phyloP scores from a whole-genome alignment of 1,140 invertebrate species.

The Parapsyche elsis region DNA sequence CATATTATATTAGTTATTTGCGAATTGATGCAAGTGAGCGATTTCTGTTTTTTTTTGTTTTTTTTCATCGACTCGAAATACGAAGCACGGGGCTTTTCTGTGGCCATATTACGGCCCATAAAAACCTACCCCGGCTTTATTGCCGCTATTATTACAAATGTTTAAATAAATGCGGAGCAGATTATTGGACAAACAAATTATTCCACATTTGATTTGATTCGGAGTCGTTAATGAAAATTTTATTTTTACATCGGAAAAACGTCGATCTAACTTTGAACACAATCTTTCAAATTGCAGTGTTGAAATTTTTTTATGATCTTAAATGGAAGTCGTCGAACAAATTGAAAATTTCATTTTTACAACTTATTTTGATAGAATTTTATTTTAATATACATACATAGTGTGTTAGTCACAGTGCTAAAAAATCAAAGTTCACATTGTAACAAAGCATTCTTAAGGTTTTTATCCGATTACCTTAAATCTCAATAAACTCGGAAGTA shows the following conservation, averaged over 20 bases:
- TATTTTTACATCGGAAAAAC: not conserved
- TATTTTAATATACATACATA: no score
- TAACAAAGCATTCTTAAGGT: no score
- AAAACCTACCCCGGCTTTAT: slow-evolving; percentile 3
- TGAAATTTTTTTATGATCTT: no score
- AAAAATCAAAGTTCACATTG: no score
- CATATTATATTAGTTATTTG: not conserved
- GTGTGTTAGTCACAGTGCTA: no score
- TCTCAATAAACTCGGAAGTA: no score
- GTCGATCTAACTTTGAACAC: no score
- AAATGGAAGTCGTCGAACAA: no score
- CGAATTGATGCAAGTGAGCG: slow-evolving; percentile 26
- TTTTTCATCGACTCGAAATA: not conserved
- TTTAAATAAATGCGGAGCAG: slow-evolving; percentile 7
- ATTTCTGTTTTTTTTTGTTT: not conserved
- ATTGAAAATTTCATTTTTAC: no score
- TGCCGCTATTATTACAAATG: slow-evolving; percentile 18
- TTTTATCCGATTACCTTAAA: no score
- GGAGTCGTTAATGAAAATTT: not conserved
- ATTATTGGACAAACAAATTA: not conserved
- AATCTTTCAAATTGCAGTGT: no score
- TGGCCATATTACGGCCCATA: slow-evolving; percentile 10
- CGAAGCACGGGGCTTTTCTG: not conserved
- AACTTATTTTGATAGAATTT: no score
- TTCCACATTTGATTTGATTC: not conserved